A percentile compares a stretch with the other conserved stretches of the same genome.
phyloP scores from a whole-genome alignment of 2,113 vertebrate genomes.

The Pygoscelis adeliae region DNA sequence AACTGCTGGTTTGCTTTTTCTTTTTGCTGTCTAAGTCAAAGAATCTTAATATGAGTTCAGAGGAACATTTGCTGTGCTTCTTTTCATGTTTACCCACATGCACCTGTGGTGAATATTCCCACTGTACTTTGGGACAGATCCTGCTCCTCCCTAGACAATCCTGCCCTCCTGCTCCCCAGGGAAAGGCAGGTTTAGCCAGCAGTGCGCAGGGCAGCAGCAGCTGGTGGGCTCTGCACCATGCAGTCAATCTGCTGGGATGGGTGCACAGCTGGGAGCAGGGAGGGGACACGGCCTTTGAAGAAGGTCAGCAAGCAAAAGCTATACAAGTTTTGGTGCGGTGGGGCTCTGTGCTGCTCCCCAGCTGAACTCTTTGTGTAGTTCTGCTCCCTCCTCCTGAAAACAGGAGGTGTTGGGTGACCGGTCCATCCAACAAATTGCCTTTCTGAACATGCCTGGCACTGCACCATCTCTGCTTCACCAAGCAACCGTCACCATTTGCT shows the following conservation, averaged over 20 bases:
- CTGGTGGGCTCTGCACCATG: rapidly evolving
- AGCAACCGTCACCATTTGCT: not conserved
- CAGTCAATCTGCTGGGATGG: not conserved
- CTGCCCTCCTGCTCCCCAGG: not conserved
- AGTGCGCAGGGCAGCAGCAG: not conserved
- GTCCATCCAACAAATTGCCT: not conserved
- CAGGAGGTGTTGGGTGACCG: not conserved
- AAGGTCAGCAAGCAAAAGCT: not conserved
- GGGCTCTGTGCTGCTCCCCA: not conserved
- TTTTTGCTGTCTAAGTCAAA: not conserved
- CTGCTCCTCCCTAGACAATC: not conserved
- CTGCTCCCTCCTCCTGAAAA: not conserved
- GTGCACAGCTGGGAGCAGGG: not conserved
- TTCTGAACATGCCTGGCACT: not conserved
- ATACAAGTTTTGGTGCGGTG: not conserved
- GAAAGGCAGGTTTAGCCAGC: not conserved
- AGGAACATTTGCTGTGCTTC: not conserved
- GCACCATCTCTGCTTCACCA: not conserved
- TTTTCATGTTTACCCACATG: not conserved
- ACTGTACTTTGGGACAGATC: not conserved
- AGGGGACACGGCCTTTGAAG: not conserved
- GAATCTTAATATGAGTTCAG: not conserved
- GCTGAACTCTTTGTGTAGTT: not conserved
- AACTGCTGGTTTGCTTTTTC: not conserved
- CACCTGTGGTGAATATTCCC: not conserved